Evolutionary conservation across 2,113 vertebrate species (phyloP), one percentile per base, ranked within the genome.

Genomic region (Damaliscus lunatus): DNA sequence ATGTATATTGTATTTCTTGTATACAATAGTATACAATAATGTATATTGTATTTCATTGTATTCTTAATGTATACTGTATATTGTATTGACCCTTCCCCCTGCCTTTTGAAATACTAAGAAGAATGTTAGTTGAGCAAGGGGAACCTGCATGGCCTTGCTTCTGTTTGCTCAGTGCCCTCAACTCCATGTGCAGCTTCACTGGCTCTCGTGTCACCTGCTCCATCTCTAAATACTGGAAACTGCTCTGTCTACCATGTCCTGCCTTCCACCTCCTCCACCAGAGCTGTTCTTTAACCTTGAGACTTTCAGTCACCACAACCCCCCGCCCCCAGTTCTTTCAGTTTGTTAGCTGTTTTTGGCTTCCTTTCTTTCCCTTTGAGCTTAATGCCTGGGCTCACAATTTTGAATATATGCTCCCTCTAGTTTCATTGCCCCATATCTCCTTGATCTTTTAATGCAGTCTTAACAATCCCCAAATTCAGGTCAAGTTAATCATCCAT

Each of bases 351-450:
- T 50, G 12, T 14, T 60, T 88, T 81, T 57, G 52, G 50, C 57
- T 94, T 92, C 50, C n/a, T 36, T 96, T 67, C 43, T 96, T 94
- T 91, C n/a, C 29, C 78, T 96, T 96, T 94, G 82, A 27, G 3
- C 77, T 88, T 85, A 93, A 92, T 88, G 60, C 53, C 77, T 50
- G 7, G 19, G 12, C 13, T 88, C 46, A 64, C 62, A 29, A 74
- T 83, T 62, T 83, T 91, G 36, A 88, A 74, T 91, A 82, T 55
- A 82, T 74, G 60, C 53, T 88, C 13, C 85, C 86, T 5, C 3
- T 92, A 36, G 85, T 87, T 55, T 93, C 60, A 7, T 23, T 50
- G 53, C 89, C 27, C 43, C 7, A 6, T 82, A n/a, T 53, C 43
- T 57, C 62, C 43, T 74, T 88, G 57, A 77, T 62, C 57, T 95